Conservation (phyloP, 35 echinoderm and acorn worm genomes). For the Ophioderma brevispina region DNA sequence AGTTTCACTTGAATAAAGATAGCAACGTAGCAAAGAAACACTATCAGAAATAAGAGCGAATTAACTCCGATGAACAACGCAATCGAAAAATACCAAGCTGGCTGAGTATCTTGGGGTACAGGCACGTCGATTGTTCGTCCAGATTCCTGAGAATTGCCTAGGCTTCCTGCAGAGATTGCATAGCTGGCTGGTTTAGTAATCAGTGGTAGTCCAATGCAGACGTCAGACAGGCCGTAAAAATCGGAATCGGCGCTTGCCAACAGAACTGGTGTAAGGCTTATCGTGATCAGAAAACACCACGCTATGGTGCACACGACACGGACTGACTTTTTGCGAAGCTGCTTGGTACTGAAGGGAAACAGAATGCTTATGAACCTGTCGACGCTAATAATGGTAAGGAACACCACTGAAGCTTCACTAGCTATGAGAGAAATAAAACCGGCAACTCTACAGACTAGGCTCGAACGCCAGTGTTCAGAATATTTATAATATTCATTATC, state of each 20-base stretch:
- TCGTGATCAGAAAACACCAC: slow-evolving; percentile 40
- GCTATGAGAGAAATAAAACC: slow-evolving; percentile 71
- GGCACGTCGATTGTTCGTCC: neutral
- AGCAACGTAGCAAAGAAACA: too few relatives aligned
- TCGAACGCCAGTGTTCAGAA: slow-evolving; percentile 53
- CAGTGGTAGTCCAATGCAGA: slow-evolving; percentile 80
- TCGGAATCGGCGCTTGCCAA: slow-evolving; percentile 17
- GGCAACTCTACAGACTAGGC: slow-evolving; percentile 56
- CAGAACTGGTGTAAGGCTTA: slow-evolving; percentile 31
- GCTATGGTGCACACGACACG: neutral
- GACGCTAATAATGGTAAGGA: slow-evolving; percentile 62
- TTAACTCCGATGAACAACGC: slow-evolving; percentile 73
- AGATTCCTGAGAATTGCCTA: too few relatives aligned
- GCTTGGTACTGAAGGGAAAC: slow-evolving; percentile 69
- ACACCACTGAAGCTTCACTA: slow-evolving; percentile 71
- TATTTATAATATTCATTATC: slow-evolving; percentile 40
- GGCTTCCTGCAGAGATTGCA: neutral
- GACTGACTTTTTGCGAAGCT: slow-evolving; percentile 26
- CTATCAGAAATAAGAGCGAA: too few relatives aligned
- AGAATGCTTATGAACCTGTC: slow-evolving; percentile 76
- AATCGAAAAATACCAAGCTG: slow-evolving; percentile 68
- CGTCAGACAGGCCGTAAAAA: slow-evolving; percentile 79
- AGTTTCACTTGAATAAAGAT: too few relatives aligned
- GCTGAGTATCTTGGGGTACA: slow-evolving; percentile 13
- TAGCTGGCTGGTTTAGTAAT: slow-evolving; percentile 29